Evolutionary conservation across 2,113 vertebrate species (phyloP).

Genomic region (Phycodurus eques): DNA sequence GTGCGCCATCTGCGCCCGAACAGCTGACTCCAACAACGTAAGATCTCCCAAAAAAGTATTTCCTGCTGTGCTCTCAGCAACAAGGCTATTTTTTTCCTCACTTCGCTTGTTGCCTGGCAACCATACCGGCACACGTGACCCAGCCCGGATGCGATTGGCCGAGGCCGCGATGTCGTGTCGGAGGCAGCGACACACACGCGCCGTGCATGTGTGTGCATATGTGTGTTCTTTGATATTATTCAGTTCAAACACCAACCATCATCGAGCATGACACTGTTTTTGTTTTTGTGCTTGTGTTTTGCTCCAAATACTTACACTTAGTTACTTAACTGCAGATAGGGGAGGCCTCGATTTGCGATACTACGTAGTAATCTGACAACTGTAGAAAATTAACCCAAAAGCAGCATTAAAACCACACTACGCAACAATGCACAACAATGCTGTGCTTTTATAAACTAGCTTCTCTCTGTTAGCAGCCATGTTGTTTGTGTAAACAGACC

Average conservation of each 20-base stretch:
- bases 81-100: conserved; percentile 61
- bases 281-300: background rate
- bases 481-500: too few relatives aligned
- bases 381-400: too few relatives aligned
- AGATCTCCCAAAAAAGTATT: background rate
- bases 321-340: background rate
- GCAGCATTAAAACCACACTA: background rate
- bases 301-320: too few relatives aligned
- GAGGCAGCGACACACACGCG: conserved; percentile 14
- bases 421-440: background rate
- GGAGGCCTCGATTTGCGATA: too few relatives aligned
- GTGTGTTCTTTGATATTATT: background rate
- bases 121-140: conserved; percentile 60
- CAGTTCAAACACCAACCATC: background rate
- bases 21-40: background rate
- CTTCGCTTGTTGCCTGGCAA: conserved; percentile 72
- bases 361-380: too few relatives aligned
- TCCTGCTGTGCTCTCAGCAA: conserved; percentile 61
- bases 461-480: too few relatives aligned
- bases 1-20: background rate
- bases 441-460: too few relatives aligned
- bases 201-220: background rate
- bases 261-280: background rate
- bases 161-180: conserved; percentile 20
- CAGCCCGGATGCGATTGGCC: conserved; percentile 50